Evolutionary conservation across 2,113 vertebrate genomes (phyloP), one percentile per base, ranked within the genome.

Genomic region (Pionites leucogaster): DNA sequence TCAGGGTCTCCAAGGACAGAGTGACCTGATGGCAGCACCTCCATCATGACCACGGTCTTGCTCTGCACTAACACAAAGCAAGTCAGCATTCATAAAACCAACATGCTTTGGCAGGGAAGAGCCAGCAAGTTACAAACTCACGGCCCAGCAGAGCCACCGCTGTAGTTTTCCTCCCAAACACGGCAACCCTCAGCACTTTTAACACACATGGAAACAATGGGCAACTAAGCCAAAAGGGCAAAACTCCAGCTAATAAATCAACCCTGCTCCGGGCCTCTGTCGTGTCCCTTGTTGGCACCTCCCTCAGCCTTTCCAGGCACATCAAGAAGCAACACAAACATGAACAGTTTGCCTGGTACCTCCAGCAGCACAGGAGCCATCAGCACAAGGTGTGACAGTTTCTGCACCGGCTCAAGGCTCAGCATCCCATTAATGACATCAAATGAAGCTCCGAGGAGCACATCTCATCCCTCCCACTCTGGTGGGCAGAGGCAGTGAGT

Each of bases 371-470:
- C 68, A 70, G 71, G 33, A 93, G 67, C 24, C 59, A 60, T 35
- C 53, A 72, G 76, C 59, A 49, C 82, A 91, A 87, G 64, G 77
- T 31, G 18, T 3, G 1, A 82, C 33, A 17, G 23, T 72, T 93
- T 77, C 59, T 25, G 8, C 35, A 17, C 35, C 1, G 0, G 64
- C 44, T 74, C 53, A 27, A 2, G 3, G 68, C 53, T 75, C 0
- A 0, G 14, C 25, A 82, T 57, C 65, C 67, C 2, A 0, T 59
- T 41, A 76, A 47, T 6, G 18, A 63, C 50, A 12, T 23, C 28
- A 71, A 35, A 76, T 0, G 0, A 53, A 75, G 41, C 17, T 41
- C 65, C 25, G 12, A 47, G 65, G 65, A 74, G 14, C 31, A 84
- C n/a, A 59, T 70, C 17, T 7, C 27, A 11, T 12, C 14, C 24